A percentile compares a stretch with the other conserved stretches of the same genome.
phyloP scores from a whole-genome alignment of 2,113 vertebrate species.

The Parus major region DNA sequence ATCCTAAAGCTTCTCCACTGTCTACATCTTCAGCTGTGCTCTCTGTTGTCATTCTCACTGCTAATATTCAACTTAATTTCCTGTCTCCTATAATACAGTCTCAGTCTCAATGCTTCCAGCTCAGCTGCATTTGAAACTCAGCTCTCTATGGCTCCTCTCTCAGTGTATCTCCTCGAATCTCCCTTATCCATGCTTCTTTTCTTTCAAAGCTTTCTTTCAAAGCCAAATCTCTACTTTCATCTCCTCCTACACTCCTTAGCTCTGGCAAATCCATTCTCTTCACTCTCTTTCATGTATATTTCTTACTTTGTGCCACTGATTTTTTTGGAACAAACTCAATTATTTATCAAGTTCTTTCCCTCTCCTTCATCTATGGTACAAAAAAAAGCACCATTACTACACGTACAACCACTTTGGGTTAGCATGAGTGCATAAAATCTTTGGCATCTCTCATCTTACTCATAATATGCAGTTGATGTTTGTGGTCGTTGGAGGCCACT shows the following conservation, averaged over 20 bases:
- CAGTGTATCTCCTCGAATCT: background rate
- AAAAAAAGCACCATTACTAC: background rate
- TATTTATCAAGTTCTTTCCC: constrained; percentile 4
- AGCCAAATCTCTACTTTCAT: constrained; percentile 43
- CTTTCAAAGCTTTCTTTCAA: constrained; percentile 56
- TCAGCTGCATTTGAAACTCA: background rate
- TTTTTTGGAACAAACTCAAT: constrained; percentile 31
- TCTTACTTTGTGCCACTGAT: background rate
- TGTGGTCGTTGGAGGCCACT: background rate
- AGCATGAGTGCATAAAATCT: background rate
- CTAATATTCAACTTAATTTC: background rate
- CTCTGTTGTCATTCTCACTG: background rate
- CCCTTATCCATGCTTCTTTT: background rate
- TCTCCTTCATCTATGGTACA: background rate
- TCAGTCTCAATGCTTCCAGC: background rate
- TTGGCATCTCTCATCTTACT: background rate
- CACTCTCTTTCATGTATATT: constrained; percentile 6
- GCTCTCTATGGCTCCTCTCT: background rate
- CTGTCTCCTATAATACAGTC: background rate
- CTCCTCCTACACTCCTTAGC: constrained; percentile 6
- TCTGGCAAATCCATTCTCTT: constrained; percentile 12
- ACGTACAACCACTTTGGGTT: accelerated
- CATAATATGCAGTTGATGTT: background rate
- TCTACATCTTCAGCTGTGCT: background rate
- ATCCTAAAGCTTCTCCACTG: background rate